phyloP scores from a whole-genome alignment of 2,797 vertebrate species.

The Muraenolepis orangiensis region DNA sequence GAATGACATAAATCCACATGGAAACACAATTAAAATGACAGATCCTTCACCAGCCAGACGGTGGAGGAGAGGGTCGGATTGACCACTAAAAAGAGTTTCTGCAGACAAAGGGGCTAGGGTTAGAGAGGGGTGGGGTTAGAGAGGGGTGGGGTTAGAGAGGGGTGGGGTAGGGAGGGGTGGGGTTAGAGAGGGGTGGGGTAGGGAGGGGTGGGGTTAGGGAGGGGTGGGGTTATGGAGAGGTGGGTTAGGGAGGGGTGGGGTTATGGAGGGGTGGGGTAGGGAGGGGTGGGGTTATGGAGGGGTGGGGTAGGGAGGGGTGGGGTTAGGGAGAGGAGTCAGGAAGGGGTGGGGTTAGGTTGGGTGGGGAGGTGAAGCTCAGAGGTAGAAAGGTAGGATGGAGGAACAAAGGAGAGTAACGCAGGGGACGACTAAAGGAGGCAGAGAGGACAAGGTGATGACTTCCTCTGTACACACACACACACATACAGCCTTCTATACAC shows the following conservation, averaged over 20 bases:
- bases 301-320: conserved; percentile 43
- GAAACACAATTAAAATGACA: neutral
- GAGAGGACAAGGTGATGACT: conserved; percentile 69
- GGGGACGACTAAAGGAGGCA: conserved; percentile 45
- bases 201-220: conserved; percentile 50
- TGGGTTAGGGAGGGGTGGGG: conserved; percentile 10
- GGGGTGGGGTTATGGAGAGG: conserved; percentile 8
- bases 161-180: conserved; percentile 16
- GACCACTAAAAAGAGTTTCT: conserved; percentile 48
- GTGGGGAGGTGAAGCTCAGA: conserved; percentile 24
- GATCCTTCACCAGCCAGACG: neutral
- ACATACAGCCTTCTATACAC: conserved; percentile 33
- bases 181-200: conserved; percentile 45
- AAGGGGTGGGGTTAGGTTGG: conserved; percentile 16
- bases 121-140: conserved; percentile 16
- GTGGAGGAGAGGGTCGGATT: conserved; percentile 53
- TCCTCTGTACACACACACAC: conserved; percentile 41
- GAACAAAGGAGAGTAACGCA: conserved; percentile 29
- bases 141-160: no score
- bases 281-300: conserved; percentile 31
- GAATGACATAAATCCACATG: neutral
- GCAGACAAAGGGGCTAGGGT: conserved; percentile 48
- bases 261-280: conserved; percentile 36
- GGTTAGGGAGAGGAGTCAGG: no score
- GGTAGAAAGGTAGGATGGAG: conserved; percentile 44